These are phyloP conservation scores for Glaucomys volans DNA, from an alignment of 2,113 vertebrate species.

Conservation along the genomic window DNA sequence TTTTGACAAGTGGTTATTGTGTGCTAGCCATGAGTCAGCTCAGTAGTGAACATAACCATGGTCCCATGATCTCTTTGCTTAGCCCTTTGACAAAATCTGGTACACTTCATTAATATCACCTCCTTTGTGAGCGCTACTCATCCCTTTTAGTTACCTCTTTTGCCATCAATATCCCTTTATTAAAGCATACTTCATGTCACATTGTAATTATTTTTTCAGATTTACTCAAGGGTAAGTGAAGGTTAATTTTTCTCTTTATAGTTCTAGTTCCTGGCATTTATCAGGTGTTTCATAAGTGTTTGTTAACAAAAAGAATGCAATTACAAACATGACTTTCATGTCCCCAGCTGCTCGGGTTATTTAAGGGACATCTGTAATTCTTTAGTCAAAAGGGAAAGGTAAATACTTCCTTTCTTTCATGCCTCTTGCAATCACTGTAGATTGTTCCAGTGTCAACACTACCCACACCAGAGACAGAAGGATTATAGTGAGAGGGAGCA, in stretches of 20 bases:
- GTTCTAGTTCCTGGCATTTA: not conserved
- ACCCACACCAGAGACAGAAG: not conserved
- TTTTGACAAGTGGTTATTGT: not conserved
- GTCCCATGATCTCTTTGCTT: not conserved
- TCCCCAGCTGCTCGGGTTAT: not conserved
- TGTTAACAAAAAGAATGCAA: not conserved
- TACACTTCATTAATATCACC: not conserved
- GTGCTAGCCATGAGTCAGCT: not conserved
- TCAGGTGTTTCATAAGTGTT: not conserved
- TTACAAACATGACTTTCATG: not conserved
- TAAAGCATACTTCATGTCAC: not conserved
- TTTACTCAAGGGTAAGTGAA: not conserved
- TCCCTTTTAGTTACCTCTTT: not conserved
- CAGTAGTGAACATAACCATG: not conserved
- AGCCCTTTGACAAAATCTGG: not conserved
- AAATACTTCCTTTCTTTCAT: not conserved
- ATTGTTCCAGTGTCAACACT: not conserved
- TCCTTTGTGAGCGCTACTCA: not conserved
- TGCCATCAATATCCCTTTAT: not conserved
- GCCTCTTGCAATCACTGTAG: not conserved
- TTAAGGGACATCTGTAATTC: not conserved
- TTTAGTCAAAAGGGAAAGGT: not conserved
- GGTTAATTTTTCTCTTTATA: conserved; percentile 43
- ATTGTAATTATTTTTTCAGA: conserved; percentile 44
- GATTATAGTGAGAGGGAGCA: not conserved